phyloP scores from a whole-genome alignment of 2,888 invertebrate species.

The Spisula subtruncata region DNA sequence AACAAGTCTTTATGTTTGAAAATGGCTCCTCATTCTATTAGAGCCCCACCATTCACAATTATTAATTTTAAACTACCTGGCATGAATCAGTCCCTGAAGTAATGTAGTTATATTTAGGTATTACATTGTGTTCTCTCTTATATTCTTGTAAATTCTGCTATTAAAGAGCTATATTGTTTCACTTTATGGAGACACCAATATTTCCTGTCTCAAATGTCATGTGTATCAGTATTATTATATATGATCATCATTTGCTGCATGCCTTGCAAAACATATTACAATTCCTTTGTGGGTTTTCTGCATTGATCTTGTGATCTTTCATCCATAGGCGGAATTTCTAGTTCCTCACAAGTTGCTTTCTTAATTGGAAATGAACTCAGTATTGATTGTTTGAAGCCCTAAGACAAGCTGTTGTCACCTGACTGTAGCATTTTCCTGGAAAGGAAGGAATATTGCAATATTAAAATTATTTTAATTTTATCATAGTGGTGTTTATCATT shows the following conservation, averaged over 20 bases:
- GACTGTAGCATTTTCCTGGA: neutral
- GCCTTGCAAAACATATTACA: neutral
- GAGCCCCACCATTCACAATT: too few species aligned
- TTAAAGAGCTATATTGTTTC: neutral
- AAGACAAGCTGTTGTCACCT: too few species aligned
- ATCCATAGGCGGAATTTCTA: neutral
- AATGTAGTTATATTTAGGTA: too few species aligned
- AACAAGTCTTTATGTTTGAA: too few species aligned
- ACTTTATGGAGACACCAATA: neutral
- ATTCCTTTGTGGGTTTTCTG: neutral
- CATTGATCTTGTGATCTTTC: neutral
- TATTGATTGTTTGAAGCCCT: neutral
- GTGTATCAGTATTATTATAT: neutral
- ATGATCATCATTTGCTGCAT: neutral
- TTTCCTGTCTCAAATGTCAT: neutral
- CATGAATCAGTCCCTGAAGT: too few species aligned
- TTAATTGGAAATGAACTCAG: conserved; percentile 8
- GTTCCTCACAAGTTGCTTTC: neutral
- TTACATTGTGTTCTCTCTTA: neutral
- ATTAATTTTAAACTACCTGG: too few species aligned
- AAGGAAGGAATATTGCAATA: neutral
- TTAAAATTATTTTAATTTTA: too few species aligned
- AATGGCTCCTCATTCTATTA: too few species aligned
- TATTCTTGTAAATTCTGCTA: neutral
- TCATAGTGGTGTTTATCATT: too few species aligned